A percentile compares a stretch with the other conserved stretches of the same genome.
phyloP scores from a whole-genome alignment of 2,113 vertebrate genomes.

The Genyomyrus donnyi region DNA sequence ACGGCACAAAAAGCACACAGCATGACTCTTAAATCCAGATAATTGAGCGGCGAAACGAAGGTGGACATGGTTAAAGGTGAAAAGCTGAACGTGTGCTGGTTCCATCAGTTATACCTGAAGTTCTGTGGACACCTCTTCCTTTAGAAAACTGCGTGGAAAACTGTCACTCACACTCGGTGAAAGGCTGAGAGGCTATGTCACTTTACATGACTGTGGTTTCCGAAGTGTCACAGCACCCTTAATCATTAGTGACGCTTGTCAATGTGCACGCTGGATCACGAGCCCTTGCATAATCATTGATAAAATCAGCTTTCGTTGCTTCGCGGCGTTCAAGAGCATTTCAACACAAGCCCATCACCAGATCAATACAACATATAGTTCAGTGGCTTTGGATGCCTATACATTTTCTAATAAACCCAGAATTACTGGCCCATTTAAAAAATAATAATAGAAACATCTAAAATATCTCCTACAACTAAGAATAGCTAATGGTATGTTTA shows the following conservation, averaged over 20 bases:
- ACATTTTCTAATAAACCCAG: background rate
- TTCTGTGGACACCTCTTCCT: background rate
- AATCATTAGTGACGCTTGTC: slow-evolving; percentile 26
- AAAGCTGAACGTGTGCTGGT: background rate
- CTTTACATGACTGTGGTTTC: background rate
- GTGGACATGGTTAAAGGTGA: background rate
- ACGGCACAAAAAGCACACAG: background rate
- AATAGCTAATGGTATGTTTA: background rate
- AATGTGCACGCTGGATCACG: slow-evolving; percentile 43
- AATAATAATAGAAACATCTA: background rate
- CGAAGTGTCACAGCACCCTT: background rate
- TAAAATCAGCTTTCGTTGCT: slow-evolving; percentile 43
- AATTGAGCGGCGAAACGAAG: background rate
- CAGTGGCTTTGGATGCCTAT: background rate
- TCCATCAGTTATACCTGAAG: background rate
- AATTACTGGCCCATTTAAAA: background rate
- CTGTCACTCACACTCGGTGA: background rate
- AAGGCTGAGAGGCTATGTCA: background rate
- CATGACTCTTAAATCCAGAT: background rate
- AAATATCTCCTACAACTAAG: background rate
- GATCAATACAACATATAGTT: background rate
- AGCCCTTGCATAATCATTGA: slow-evolving; percentile 54
- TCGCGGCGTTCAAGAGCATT: background rate
- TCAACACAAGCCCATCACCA: background rate
- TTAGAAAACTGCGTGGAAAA: background rate